A percentile compares a stretch with the other conserved stretches of the same genome.
These are phyloP conservation scores for Sclerodermus sp. DNA, from an alignment of 2,888 invertebrate genomes.

Conservation along the genomic window DNA sequence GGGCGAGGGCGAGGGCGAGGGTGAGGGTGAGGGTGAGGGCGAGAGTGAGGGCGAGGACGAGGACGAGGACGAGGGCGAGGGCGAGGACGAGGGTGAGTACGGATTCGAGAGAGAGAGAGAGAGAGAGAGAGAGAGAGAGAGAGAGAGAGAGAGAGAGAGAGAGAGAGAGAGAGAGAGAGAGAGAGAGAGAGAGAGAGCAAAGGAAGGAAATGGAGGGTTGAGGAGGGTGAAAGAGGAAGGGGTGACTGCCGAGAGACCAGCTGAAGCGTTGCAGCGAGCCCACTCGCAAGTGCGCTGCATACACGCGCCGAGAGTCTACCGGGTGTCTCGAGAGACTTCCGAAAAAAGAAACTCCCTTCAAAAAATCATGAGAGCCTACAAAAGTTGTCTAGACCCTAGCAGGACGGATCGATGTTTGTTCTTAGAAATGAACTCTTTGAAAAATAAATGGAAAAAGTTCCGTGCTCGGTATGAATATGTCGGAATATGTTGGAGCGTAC, in stretches of 20 bases:
- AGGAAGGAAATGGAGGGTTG: slow-evolving; percentile 8
- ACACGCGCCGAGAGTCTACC: slow-evolving; percentile 26
- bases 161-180: slow-evolving; percentile 12
- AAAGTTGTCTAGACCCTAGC: no score
- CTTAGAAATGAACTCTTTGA: no score
- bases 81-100: no score
- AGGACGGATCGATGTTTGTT: no score
- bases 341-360: no score
- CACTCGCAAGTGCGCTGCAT: slow-evolving; percentile 36
- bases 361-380: no score
- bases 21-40: slow-evolving; percentile 14
- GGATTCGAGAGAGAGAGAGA: no score
- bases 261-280: slow-evolving; percentile 47
- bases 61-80: no score
- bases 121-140: slow-evolving; percentile 9
- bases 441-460: no score
- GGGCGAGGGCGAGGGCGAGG: slow-evolving; percentile 9
- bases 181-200: slow-evolving; percentile 8
- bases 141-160: slow-evolving; percentile 7
- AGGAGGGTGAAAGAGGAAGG: slow-evolving; percentile 11
- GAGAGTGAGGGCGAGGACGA: no score
- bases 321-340: slow-evolving; percentile 13
- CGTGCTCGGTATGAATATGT: no score
- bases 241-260: slow-evolving; percentile 21
- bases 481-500: no score